Conservation (phyloP, 2,888 invertebrate species). For the Arge pagana region DNA sequence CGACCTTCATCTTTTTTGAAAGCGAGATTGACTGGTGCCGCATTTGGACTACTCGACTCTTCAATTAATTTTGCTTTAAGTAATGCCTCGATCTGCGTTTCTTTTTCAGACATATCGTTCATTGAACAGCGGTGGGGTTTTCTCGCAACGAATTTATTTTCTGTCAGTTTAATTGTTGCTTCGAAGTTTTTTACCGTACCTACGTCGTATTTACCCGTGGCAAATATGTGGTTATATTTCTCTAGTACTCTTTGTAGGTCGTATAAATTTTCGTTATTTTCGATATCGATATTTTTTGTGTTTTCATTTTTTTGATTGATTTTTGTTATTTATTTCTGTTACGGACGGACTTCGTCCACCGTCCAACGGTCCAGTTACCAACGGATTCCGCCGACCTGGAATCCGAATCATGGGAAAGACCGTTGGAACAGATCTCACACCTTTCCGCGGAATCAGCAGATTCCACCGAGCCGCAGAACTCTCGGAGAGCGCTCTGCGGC, state of each 20-base stretch:
- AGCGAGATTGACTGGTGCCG: slow-evolving; percentile 36
- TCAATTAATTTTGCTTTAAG: slow-evolving; percentile 33
- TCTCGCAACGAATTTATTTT: slow-evolving; percentile 17
- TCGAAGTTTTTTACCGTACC: slow-evolving; percentile 26
- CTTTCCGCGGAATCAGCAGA: no score
- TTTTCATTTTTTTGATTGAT: no score
- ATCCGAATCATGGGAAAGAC: no score
- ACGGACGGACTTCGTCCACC: no score
- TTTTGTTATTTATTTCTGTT: no score
- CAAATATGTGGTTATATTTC: slow-evolving; percentile 16
- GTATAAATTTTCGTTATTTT: no score
- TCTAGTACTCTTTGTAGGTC: not conserved
- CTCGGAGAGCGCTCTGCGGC: no score
- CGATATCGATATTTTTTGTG: no score
- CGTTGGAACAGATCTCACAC: no score
- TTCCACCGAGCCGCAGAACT: no score
- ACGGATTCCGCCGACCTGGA: no score
- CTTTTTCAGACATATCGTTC: slow-evolving; percentile 32
- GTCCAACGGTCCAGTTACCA: no score
- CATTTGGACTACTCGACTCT: slow-evolving; percentile 36
- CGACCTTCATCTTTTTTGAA: slow-evolving; percentile 39
- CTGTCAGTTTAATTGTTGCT: slow-evolving; percentile 22
- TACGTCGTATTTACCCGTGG: slow-evolving; percentile 26
- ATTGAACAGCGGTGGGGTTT: slow-evolving; percentile 30
- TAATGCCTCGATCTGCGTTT: slow-evolving; percentile 30